Conservation (phyloP, 2,113 vertebrate genomes). For the Cervus canadensis region DNA sequence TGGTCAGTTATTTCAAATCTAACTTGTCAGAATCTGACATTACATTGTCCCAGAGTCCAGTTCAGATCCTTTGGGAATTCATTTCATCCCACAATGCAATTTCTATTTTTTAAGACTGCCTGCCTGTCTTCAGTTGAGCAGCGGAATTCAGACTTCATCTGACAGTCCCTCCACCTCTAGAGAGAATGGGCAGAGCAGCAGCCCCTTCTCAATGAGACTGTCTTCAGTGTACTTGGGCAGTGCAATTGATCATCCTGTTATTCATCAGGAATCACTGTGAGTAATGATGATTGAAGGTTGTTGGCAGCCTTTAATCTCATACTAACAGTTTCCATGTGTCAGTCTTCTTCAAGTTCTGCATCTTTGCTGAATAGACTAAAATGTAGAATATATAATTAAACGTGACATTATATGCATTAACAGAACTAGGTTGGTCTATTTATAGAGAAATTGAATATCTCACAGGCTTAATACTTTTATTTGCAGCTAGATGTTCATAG, state of each 20-base stretch:
- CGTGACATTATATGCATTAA: slow-evolving; percentile 1
- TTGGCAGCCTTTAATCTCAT: slow-evolving; percentile 45
- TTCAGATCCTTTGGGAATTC: neutral
- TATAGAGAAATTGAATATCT: slow-evolving; percentile 17
- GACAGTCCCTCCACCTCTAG: neutral
- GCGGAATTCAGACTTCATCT: neutral
- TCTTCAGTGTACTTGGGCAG: neutral
- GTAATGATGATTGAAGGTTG: slow-evolving; percentile 46
- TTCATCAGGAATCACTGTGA: neutral
- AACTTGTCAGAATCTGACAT: neutral
- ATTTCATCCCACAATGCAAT: neutral
- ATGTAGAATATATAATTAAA: slow-evolving; percentile 36
- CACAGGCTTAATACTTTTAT: slow-evolving; percentile 30
- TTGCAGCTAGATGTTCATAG: slow-evolving; percentile 17
- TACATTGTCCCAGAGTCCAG: neutral
- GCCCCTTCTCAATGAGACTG: neutral
- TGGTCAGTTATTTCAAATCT: slow-evolving; percentile 28
- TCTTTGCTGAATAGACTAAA: slow-evolving; percentile 45
- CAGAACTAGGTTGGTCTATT: slow-evolving; percentile 14
- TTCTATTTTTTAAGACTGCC: slow-evolving; percentile 14
- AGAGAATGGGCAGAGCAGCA: neutral
- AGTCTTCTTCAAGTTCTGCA: slow-evolving; percentile 12
- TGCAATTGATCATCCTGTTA: neutral
- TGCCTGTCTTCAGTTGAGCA: neutral
- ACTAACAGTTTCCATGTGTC: slow-evolving; percentile 30